phyloP scores from a whole-genome alignment of 2,888 invertebrate genomes.

The Caenorhabditis panamensis region DNA sequence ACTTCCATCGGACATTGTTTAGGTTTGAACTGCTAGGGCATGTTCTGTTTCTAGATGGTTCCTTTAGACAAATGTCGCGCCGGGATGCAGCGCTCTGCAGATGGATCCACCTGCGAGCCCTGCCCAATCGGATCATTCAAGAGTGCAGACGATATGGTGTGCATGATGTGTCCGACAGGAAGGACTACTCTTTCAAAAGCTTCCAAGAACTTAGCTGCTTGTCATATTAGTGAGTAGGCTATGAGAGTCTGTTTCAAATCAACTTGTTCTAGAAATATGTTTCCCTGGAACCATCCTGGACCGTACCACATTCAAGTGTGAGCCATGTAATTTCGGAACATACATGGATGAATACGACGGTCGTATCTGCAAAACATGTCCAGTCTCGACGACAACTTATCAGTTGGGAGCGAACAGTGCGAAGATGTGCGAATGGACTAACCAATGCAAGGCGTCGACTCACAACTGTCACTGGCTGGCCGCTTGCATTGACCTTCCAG shows the following conservation, averaged over 20 bases:
- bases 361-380: conserved; percentile 67
- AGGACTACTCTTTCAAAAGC: conserved; percentile 66
- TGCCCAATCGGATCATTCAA: conserved; percentile 72
- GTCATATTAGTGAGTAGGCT: conserved; percentile 60
- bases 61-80: conserved; percentile 70
- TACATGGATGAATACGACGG: conserved; percentile 69
- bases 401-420: conserved; percentile 63
- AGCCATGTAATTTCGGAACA: conserved; percentile 64
- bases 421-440: conserved; percentile 69
- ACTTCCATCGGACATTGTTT: conserved; percentile 67
- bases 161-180: conserved; percentile 72
- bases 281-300: conserved; percentile 70
- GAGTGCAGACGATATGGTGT: conserved; percentile 61
- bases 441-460: conserved; percentile 68
- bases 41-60: conserved; percentile 14
- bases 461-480: conserved; percentile 74
- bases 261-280: conserved; percentile 69
- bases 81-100: conserved; percentile 63
- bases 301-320: conserved; percentile 59
- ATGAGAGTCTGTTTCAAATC: neutral
- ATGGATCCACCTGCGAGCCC: conserved; percentile 63
- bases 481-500: conserved; percentile 71
- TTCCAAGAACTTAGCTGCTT: conserved; percentile 57
- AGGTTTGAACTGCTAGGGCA: conserved; percentile 17
- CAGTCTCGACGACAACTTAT: conserved; percentile 68